These are phyloP conservation scores for Zootoca vivipara DNA, from an alignment of 2,113 vertebrate species.

Conservation along the genomic window DNA sequence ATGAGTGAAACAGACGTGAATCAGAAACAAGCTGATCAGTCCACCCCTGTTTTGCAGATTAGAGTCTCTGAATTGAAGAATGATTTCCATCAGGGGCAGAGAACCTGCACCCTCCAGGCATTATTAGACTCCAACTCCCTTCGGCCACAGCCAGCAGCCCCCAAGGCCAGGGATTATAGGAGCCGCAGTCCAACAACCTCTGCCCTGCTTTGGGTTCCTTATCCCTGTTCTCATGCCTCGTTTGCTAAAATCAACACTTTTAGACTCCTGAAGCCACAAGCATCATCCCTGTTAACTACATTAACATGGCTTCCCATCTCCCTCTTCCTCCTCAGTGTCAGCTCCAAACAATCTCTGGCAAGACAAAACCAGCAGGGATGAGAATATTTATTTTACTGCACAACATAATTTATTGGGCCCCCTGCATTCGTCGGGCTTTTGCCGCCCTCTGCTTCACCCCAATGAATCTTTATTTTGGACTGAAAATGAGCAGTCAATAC, in stretches of 20 bases:
- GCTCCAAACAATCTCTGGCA: not conserved
- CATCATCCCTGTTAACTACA: not conserved
- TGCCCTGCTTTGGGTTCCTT: too few species aligned
- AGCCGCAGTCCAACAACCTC: too few species aligned
- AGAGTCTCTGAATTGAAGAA: too few species aligned
- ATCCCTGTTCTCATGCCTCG: not conserved
- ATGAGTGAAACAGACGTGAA: too few species aligned
- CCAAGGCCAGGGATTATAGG: too few species aligned
- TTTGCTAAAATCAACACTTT: not conserved
- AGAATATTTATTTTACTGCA: slow-evolving; percentile 31
- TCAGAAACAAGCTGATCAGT: too few species aligned
- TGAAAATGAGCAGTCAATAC: slow-evolving; percentile 41
- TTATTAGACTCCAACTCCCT: too few species aligned
- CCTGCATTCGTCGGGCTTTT: slow-evolving; percentile 36
- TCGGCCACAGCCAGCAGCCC: too few species aligned
- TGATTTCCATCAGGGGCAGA: too few species aligned
- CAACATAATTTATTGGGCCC: slow-evolving; percentile 20
- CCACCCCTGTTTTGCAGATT: too few species aligned
- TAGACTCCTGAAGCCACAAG: not conserved
- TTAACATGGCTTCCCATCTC: not conserved
- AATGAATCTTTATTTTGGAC: slow-evolving; percentile 44
- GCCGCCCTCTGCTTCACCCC: slow-evolving; percentile 44
- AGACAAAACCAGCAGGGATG: not conserved
- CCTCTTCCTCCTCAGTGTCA: not conserved
- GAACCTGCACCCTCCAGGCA: too few species aligned